Evolutionary conservation across 30 jellyfish, hydroid and myxozoan genomes (phyloP).

Genomic region (Haliclystus octoradiatus): DNA sequence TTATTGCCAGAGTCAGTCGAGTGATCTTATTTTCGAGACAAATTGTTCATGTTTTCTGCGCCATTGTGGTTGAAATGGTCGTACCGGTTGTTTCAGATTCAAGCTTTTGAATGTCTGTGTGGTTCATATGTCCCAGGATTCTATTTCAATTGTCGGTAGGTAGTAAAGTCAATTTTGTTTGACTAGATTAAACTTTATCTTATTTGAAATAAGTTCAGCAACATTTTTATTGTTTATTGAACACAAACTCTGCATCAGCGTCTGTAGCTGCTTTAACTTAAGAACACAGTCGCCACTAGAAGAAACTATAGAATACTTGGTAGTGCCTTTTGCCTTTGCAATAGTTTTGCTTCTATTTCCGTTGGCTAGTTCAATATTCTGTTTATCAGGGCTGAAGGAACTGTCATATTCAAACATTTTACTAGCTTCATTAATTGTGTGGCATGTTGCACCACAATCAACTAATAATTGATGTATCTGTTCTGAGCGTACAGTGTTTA

Average conservation of each 20-base stretch:
- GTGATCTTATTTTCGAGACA: slow-evolving; percentile 34
- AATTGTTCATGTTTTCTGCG: slow-evolving; percentile 8
- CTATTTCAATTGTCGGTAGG: slow-evolving; percentile 25
- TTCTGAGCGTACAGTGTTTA: no score
- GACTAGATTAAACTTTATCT: slow-evolving; percentile 9
- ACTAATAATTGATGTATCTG: no score
- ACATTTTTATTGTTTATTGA: not conserved
- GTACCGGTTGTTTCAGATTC: slow-evolving; percentile 35
- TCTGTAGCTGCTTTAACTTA: slow-evolving; percentile 38
- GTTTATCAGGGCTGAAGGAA: slow-evolving; percentile 14
- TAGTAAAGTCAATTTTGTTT: no score
- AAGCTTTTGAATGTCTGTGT: slow-evolving; percentile 21
- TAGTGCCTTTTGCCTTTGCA: slow-evolving; percentile 36
- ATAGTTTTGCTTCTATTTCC: slow-evolving; percentile 28
- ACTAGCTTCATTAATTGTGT: slow-evolving; percentile 9
- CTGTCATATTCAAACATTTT: slow-evolving; percentile 7
- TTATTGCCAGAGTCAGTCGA: slow-evolving; percentile 11
- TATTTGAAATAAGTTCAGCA: slow-evolving; percentile 9
- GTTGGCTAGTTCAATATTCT: slow-evolving; percentile 41
- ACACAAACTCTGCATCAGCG: slow-evolving; percentile 5
- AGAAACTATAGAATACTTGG: slow-evolving; percentile 8
- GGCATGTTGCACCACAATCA: slow-evolving; percentile 47
- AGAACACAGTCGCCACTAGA: slow-evolving; percentile 18
- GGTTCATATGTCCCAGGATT: slow-evolving; percentile 39
- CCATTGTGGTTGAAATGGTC: slow-evolving; percentile 13